Evolutionary conservation across 2,888 invertebrate species (phyloP).

Genomic region (Athetis lepigone): DNA sequence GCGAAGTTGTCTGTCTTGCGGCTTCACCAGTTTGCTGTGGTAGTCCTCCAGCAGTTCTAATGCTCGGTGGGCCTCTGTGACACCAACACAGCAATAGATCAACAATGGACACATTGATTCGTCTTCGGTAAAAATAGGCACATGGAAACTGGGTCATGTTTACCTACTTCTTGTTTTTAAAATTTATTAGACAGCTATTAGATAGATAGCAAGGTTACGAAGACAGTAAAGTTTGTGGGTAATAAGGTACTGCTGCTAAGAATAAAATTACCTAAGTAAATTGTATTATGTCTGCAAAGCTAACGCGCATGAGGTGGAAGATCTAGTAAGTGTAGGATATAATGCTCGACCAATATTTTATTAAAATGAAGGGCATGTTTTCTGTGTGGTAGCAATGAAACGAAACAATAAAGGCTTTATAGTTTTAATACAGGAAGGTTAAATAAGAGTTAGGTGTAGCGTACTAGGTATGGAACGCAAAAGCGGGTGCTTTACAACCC

Average conservation of each 20-base stretch:
- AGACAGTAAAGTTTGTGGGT: conserved; percentile 9
- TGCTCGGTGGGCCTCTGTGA: conserved; percentile 98
- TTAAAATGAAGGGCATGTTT: conserved; percentile 51
- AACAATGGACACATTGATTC: conserved; percentile 45
- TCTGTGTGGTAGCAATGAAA: conserved; percentile 43
- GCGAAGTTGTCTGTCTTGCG: conserved; percentile 98
- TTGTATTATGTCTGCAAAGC: conserved; percentile 18
- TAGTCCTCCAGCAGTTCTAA: conserved; percentile 99
- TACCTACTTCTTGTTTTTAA: conserved; percentile 39
- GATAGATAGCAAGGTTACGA: conserved; percentile 31
- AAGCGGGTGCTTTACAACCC: conserved; percentile 72
- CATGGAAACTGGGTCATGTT: conserved; percentile 57
- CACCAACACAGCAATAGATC: conserved; percentile 58
- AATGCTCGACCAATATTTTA: conserved; percentile 58
- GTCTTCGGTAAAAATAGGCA: conserved; percentile 34
- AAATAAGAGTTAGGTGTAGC: conserved; percentile 29
- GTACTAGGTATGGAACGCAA: conserved; percentile 38
- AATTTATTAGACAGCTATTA: conserved; percentile 31
- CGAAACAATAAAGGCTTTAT: conserved; percentile 34
- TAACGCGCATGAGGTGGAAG: conserved; percentile 36
- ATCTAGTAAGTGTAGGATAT: conserved; percentile 35
- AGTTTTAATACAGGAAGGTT: conserved; percentile 45
- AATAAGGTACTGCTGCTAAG: conserved; percentile 15
- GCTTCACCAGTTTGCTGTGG: conserved; percentile 97
- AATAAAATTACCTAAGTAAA: conserved; percentile 18